A percentile compares a stretch with the other conserved stretches of the same genome.
phyloP scores from a whole-genome alignment of 2,113 vertebrate genomes.

The Onychorhynchus coronatus region DNA sequence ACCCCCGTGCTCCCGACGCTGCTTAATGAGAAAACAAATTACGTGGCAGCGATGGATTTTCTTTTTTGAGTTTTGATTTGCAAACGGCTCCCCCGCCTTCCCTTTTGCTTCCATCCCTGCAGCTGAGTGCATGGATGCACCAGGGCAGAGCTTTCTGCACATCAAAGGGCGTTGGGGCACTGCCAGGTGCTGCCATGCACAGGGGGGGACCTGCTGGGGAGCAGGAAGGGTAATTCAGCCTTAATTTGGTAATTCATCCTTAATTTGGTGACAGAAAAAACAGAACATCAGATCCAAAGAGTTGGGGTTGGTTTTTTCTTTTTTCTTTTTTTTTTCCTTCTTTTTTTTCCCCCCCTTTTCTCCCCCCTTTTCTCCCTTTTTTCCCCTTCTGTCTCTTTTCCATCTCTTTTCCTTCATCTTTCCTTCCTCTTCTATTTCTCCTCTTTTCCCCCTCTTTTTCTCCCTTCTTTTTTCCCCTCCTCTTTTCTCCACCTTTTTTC shows the following conservation, averaged over 20 bases:
- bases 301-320: accelerated
- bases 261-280: neutral
- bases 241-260: neutral
- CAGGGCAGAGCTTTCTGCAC: neutral
- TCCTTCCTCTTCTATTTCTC: too few species aligned
- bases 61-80: neutral
- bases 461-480: too few species aligned
- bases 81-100: neutral
- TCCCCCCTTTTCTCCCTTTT: neutral
- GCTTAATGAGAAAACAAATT: conserved; percentile 42
- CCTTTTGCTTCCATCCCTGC: neutral
- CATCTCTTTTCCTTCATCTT: too few species aligned
- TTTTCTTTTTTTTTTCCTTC: accelerated
- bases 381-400: too few species aligned
- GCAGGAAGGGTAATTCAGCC: neutral
- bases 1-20: neutral
- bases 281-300: neutral
- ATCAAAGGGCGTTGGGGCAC: neutral
- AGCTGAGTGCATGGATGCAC: neutral
- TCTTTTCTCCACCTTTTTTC: accelerated
- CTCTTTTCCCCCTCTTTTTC: too few species aligned
- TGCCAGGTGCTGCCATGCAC: neutral
- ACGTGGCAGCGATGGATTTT: neutral
- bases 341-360: neutral
- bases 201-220: neutral